Base-by-base conservation (phyloP, 2,113 vertebrate genomes). In the Urocitellus parryii region DNA sequence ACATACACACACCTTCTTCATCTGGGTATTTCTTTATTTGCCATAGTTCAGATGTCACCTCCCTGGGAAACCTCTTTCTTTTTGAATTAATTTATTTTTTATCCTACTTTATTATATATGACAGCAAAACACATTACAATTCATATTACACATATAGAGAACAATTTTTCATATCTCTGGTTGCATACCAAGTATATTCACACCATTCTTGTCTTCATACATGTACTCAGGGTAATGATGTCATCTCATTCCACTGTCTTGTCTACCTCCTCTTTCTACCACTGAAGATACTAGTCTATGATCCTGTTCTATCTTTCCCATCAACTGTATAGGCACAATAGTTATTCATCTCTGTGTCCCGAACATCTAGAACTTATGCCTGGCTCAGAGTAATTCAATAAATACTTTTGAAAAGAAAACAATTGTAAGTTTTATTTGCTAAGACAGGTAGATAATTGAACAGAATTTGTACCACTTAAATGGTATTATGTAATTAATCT, bases 361-460 rank as follows among this genome's bases (percentile, higher is more conserved):
- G 86, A 45, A 17, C n/a, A 92, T 87, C 39, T 48, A 85, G 53
- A 85, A 88, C 25, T 45, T 92, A 90, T 45, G 34, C 25, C 48
- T 96, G 61, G n/a, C 83, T 94, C 65, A 53, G 1, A 53, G 39
- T 12, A 73, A 1, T 81, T 96, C 74, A 94, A 87, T 51, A 91
- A 77, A 96, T 85, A 63, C 8, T 86, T 88, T 77, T 77, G 56
- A 85, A 96, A 91, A 88, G 10, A 45, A 83, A 68, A 6, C 56
- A 85, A 76, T 8, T 9, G 25, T 83, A 8, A 22, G 9, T 91
- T 94, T 79, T 93, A 39, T 89, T 95, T 65, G 89, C 70, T 93
- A 72, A 80, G 34, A 29, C n/a, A 82, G 51, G 13, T 27, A 95
- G 12, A 81, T 61, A 73, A 93, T 25, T 78, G 8, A 42, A 92